These are phyloP conservation scores for Agriotes lineatus DNA, from an alignment of 2,888 invertebrate genomes.

Conservation along the genomic window DNA sequence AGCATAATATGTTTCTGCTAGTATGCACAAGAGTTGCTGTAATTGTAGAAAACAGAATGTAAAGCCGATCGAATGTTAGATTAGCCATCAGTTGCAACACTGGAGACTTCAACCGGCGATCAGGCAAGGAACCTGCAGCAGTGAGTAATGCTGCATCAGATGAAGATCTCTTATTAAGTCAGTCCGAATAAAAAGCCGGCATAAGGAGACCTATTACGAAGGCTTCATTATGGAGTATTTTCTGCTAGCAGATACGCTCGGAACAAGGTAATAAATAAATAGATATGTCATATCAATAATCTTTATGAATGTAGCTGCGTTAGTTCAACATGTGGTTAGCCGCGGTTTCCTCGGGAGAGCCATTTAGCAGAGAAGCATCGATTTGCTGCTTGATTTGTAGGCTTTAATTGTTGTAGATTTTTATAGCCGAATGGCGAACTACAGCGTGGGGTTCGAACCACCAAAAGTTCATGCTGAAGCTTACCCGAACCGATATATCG, in stretches of 20 bases:
- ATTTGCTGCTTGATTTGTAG: not conserved
- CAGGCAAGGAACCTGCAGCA: not conserved
- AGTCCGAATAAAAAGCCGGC: not conserved
- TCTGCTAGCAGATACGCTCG: not conserved
- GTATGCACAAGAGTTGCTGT: too few relatives aligned
- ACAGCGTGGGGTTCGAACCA: too few relatives aligned
- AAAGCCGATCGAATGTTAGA: too few relatives aligned
- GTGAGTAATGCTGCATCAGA: not conserved
- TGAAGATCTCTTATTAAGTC: not conserved
- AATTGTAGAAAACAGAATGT: too few relatives aligned
- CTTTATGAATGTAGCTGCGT: conserved; percentile 20
- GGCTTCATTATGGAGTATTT: not conserved
- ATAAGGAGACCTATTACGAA: not conserved
- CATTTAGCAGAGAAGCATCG: not conserved
- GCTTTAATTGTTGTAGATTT: not conserved
- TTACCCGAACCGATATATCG: too few relatives aligned
- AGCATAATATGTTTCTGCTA: too few relatives aligned
- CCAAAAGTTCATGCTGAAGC: too few relatives aligned
- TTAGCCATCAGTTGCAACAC: not conserved
- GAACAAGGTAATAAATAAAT: conserved; percentile 25
- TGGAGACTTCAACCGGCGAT: not conserved
- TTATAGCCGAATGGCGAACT: not conserved
- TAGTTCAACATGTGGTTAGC: conserved; percentile 25
- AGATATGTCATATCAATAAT: conserved; percentile 27
- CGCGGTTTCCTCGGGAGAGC: not conserved